Conservation (phyloP, 2,888 invertebrate genomes). For the Andrena flavipes region DNA sequence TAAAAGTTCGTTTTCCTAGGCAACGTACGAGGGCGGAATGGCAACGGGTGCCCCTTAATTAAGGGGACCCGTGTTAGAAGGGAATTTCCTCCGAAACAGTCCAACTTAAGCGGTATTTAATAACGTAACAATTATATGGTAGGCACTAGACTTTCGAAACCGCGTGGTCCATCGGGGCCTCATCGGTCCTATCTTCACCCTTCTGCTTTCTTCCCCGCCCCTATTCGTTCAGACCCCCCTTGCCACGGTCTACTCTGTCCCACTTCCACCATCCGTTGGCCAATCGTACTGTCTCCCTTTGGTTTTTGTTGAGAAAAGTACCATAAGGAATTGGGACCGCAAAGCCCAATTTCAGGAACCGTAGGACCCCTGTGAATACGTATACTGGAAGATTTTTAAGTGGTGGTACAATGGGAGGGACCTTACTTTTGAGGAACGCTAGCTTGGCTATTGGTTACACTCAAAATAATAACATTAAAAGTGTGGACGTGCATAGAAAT, state of each 20-base stretch:
- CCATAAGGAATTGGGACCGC: slow-evolving; percentile 49
- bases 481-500: too few relatives aligned
- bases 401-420: neutral
- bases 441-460: too few relatives aligned
- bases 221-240: neutral
- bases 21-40: slow-evolving; percentile 68
- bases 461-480: too few relatives aligned
- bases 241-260: neutral
- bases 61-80: slow-evolving; percentile 71
- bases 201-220: slow-evolving; percentile 52
- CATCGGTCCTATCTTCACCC: slow-evolving; percentile 53
- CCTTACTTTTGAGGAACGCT: too few relatives aligned
- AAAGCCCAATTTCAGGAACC: slow-evolving; percentile 77
- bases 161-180: slow-evolving; percentile 46
- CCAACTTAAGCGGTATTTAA: slow-evolving; percentile 82
- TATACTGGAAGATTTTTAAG: slow-evolving; percentile 38
- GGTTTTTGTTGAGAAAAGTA: slow-evolving; percentile 72
- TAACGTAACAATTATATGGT: slow-evolving; percentile 84
- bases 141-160: slow-evolving; percentile 77
- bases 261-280: neutral
- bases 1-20: slow-evolving; percentile 79
- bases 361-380: slow-evolving; percentile 67
- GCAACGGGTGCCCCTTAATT: slow-evolving; percentile 74
- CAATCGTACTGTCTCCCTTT: neutral
- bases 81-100: slow-evolving; percentile 70